Percentiles rank a stretch among this genome's conserved stretches.
These are phyloP conservation scores for Adineta ricciae DNA, from an alignment of 2,888 invertebrate genomes.

Conservation along the genomic window DNA sequence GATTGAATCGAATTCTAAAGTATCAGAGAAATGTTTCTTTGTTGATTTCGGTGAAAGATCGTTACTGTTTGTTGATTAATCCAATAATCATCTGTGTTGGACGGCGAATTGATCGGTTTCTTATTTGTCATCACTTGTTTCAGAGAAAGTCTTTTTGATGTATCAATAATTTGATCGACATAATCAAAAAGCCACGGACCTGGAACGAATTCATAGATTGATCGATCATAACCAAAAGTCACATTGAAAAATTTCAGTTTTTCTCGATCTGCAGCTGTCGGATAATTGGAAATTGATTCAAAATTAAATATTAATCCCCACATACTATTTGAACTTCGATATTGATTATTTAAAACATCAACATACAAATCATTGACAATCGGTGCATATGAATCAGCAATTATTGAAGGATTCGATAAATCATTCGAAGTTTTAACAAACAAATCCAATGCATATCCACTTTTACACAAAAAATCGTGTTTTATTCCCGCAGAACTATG, in stretches of 20 bases:
- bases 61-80: too few relatives aligned
- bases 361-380: not conserved
- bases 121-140: not conserved
- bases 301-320: not conserved
- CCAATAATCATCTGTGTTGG: not conserved
- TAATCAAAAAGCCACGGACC: not conserved
- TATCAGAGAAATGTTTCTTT: too few relatives aligned
- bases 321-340: not conserved
- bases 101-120: not conserved
- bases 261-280: not conserved
- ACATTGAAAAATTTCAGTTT: not conserved
- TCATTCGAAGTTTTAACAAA: not conserved
- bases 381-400: not conserved
- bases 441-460: not conserved
- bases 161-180: not conserved
- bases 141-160: not conserved
- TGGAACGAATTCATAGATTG: not conserved
- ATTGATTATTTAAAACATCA: not conserved
- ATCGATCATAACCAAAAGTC: not conserved
- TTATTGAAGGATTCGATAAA: not conserved
- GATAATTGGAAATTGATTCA: not conserved
- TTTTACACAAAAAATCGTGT: not conserved
- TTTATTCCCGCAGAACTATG: not conserved
- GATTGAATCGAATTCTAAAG: too few relatives aligned
- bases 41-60: too few relatives aligned